Evolutionary conservation across 1,140 invertebrate species (phyloP).

Genomic region (Hyphantria cunea): DNA sequence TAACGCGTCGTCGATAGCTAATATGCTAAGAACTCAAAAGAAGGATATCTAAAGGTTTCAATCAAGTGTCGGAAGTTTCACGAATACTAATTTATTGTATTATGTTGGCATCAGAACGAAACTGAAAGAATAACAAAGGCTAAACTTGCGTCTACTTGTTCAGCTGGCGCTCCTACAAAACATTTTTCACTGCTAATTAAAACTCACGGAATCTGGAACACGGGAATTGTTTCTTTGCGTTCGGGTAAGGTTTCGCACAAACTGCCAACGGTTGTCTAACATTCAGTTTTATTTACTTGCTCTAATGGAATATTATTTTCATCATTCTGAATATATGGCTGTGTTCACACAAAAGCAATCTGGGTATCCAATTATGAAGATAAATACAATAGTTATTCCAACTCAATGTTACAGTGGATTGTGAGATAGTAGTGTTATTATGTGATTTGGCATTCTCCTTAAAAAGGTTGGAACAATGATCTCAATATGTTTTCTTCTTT

Average conservation of each 20-base stretch:
- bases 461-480: background rate
- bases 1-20: slow-evolving; percentile 15
- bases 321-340: background rate
- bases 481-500: background rate
- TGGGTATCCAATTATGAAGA: background rate
- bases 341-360: background rate
- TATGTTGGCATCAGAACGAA: slow-evolving; percentile 33
- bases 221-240: slow-evolving; percentile 27
- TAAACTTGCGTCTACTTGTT: slow-evolving; percentile 20
- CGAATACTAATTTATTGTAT: slow-evolving; percentile 43
- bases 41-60: slow-evolving; percentile 31
- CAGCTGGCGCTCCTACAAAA: slow-evolving; percentile 11
- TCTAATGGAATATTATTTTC: background rate
- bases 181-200: slow-evolving; percentile 45
- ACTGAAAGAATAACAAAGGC: slow-evolving; percentile 38
- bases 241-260: slow-evolving; percentile 5
- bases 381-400: background rate
- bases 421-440: background rate
- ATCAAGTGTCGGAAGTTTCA: slow-evolving; percentile 25
- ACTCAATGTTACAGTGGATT: background rate
- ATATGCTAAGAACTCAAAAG: slow-evolving; percentile 25
- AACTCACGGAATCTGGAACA: slow-evolving; percentile 31
- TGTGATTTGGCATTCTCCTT: background rate
- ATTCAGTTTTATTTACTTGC: background rate
- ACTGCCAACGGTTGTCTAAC: slow-evolving; percentile 1